Percentiles rank a stretch among this genome's conserved stretches.
Conservation (phyloP, 2,113 vertebrate genomes). For the Acanthisitta chloris region DNA sequence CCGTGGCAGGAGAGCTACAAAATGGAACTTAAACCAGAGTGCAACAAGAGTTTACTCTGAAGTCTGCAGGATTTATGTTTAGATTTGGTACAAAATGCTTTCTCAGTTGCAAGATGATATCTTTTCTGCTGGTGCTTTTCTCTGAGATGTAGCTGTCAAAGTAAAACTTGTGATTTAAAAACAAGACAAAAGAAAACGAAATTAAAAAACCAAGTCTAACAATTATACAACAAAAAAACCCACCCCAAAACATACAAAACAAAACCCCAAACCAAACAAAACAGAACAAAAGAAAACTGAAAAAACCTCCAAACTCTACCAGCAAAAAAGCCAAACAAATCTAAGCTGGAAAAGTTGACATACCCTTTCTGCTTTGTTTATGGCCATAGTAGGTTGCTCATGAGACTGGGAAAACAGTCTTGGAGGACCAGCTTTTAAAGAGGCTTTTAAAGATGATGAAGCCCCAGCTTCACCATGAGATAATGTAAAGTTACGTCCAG, state of each 20-base stretch:
- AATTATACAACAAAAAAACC: no score
- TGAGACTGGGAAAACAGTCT: not conserved
- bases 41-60: not conserved
- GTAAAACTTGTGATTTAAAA: not conserved
- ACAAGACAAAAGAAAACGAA: not conserved
- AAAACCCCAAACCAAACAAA: no score
- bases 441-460: not conserved
- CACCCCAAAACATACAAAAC: not conserved
- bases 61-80: not conserved
- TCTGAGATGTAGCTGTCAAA: not conserved
- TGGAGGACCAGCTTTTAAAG: not conserved
- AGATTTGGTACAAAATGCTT: not conserved
- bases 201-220: no score
- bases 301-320: no score
- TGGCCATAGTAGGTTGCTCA: not conserved
- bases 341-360: not conserved
- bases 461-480: not conserved
- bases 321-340: no score
- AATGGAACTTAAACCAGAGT: not conserved
- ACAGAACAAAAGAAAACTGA: no score
- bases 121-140: not conserved
- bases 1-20: not conserved
- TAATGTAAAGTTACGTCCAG: not conserved
- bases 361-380: not conserved
- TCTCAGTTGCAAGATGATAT: not conserved